These are phyloP conservation scores for Sebastes vulpes DNA, from an alignment of 2,797 vertebrate genomes.

Conservation along the genomic window DNA sequence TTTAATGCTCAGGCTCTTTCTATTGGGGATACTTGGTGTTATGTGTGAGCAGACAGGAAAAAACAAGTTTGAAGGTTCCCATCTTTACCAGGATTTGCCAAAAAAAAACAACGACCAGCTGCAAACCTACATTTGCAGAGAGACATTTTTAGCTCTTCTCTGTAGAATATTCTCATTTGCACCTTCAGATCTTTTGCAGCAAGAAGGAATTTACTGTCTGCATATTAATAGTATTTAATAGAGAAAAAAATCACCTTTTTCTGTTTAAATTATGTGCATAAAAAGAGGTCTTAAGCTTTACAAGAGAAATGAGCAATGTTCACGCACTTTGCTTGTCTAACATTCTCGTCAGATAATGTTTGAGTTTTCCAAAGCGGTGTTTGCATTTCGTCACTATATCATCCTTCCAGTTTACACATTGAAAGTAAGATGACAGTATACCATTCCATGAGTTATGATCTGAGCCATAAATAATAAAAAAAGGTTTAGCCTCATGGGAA, in stretches of 20 bases:
- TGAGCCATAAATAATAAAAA: conserved; percentile 17
- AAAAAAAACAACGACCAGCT: neutral
- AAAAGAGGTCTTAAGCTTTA: neutral
- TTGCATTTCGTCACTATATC: conserved; percentile 8
- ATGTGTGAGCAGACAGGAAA: neutral
- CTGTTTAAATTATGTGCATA: neutral
- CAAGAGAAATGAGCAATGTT: neutral
- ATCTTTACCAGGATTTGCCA: neutral
- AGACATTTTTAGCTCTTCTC: neutral
- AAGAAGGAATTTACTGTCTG: neutral
- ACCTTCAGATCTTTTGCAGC: neutral
- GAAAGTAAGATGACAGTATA: conserved; percentile 31
- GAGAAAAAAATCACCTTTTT: neutral
- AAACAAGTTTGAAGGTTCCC: neutral
- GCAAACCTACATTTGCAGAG: neutral
- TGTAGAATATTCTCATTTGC: neutral
- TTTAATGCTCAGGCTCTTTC: neutral
- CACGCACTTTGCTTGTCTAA: neutral
- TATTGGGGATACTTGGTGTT: neutral
- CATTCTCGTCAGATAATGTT: conserved; percentile 18
- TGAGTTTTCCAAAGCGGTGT: neutral
- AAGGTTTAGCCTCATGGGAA: conserved; percentile 2
- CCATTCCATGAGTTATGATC: conserved; percentile 19
- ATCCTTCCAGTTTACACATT: conserved; percentile 5
- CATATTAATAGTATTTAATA: neutral